Conservation (phyloP, 1,140 invertebrate genomes). For the Brachionus sp. region DNA sequence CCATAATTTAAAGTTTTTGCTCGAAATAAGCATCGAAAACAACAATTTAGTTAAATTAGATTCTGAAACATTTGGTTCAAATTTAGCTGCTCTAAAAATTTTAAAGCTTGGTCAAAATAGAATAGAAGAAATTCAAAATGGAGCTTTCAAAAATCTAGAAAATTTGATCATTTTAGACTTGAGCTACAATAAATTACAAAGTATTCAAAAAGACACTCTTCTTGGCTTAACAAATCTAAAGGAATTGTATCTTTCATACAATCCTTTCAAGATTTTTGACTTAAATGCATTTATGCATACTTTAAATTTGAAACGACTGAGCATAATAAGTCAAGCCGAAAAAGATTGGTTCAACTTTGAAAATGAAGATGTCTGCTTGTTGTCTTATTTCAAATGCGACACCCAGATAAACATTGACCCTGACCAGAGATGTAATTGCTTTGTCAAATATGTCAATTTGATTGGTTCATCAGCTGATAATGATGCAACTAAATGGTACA, state of each 20-base stretch:
- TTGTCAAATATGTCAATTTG: constrained; percentile 37
- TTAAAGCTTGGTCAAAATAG: neutral
- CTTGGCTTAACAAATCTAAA: neutral
- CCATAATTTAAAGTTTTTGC: neutral
- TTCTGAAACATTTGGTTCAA: neutral
- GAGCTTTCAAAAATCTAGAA: neutral
- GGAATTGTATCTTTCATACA: neutral
- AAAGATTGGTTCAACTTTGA: constrained; percentile 41
- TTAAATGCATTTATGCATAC: neutral
- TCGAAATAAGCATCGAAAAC: neutral
- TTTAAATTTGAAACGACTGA: neutral
- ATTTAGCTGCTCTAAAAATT: neutral
- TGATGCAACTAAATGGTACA: neutral
- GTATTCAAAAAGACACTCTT: neutral
- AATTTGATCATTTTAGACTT: constrained; percentile 14
- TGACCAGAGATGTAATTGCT: constrained; percentile 40
- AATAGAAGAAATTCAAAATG: neutral
- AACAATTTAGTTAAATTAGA: neutral
- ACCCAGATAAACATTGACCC: constrained; percentile 21
- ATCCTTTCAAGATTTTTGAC: constrained; percentile 30
- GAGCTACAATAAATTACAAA: neutral
- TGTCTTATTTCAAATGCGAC: constrained; percentile 32
- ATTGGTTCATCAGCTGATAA: neutral
- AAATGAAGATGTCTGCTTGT: constrained; percentile 17
- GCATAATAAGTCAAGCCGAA: constrained; percentile 16